Base-by-base conservation (phyloP, 2,113 vertebrate genomes). In the Proterorhinus semilunaris region DNA sequence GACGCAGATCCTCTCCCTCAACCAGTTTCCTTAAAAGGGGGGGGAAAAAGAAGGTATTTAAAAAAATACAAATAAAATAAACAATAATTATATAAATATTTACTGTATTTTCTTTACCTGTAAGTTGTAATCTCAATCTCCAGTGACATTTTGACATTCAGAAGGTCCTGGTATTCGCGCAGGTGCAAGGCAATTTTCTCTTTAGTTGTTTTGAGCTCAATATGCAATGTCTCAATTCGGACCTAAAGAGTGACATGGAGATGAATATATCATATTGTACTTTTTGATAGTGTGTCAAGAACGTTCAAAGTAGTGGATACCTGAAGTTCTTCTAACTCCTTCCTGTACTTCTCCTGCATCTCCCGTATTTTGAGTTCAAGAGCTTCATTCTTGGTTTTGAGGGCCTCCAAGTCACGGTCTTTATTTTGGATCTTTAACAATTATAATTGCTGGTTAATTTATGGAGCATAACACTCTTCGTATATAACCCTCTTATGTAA, bases 51-150 rank as follows among this genome's bases (percentile, higher is more conserved):
- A 48, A n/a, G 21, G 21, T 21, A 21, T 21, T 21, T 21, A 3
- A 15, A 49, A 62, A 49, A 36, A 36, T 36, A 36, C 0, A 9
- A 46, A 45, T 21, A 21, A 71, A 82, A 55, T n/a, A 17, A 45
- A 62, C 6, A 17, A 48, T 5, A 7, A 17, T n/a, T 10, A 10
- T 36, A 66, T 68, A 1, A 16, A 36, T 10, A 54, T 12, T 55
- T 12, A 1, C 21, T 11, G 11, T 12, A 15, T 9, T 42, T 13
- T 1, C 11, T 57, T 80, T 65, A 93, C 91, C 91, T 92, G 88
- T 93, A 93, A 57, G 93, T 93, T 54, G 91, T 91, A 27, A 93
- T 93, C 81, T 93, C 92, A 74, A 93, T 91, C 70, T 94, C 92
- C 43, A 94, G 81, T 67, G 90, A 76, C 93, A 93, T 93, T 79